A percentile compares a stretch with the other conserved stretches of the same genome.
phyloP scores from a whole-genome alignment of 2,888 invertebrate genomes.

The Chrysodeixis includens region DNA sequence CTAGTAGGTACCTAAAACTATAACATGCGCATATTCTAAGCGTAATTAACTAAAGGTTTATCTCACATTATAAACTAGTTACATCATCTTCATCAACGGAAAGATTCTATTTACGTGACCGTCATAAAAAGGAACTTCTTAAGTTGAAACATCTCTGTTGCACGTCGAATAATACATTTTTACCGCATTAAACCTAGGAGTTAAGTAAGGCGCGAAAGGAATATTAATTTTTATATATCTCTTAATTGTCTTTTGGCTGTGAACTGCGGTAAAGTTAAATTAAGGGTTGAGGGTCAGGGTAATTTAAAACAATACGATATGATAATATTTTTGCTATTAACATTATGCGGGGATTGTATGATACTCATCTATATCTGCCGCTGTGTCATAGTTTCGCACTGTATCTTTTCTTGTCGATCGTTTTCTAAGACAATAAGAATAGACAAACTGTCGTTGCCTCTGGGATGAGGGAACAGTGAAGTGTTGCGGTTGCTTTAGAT shows the following conservation, averaged over 20 bases:
- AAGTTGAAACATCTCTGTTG: slow-evolving; percentile 15
- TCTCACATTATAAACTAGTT: slow-evolving; percentile 11
- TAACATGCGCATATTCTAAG: not conserved
- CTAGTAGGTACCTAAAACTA: too few species aligned
- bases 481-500: too few species aligned
- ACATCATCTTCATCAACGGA: slow-evolving; percentile 17
- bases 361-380: too few species aligned
- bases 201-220: slow-evolving; percentile 24
- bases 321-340: not conserved
- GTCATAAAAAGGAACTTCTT: slow-evolving; percentile 16
- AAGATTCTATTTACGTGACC: slow-evolving; percentile 28
- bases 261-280: slow-evolving; percentile 23
- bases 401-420: too few species aligned
- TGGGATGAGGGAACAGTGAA: too few species aligned
- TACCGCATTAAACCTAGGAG: slow-evolving; percentile 37
- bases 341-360: too few species aligned
- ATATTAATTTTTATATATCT: slow-evolving; percentile 47
- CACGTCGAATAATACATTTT: slow-evolving; percentile 20
- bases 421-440: too few species aligned
- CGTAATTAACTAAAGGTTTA: not conserved
- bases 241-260: slow-evolving; percentile 31
- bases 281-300: not conserved
- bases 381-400: too few species aligned
- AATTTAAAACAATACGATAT: slow-evolving; percentile 9
- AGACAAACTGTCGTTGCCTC: too few species aligned